Percentiles rank a stretch among this genome's conserved stretches.
phyloP scores from a whole-genome alignment of 2,797 vertebrate species.

The Eulemur mongoz region DNA sequence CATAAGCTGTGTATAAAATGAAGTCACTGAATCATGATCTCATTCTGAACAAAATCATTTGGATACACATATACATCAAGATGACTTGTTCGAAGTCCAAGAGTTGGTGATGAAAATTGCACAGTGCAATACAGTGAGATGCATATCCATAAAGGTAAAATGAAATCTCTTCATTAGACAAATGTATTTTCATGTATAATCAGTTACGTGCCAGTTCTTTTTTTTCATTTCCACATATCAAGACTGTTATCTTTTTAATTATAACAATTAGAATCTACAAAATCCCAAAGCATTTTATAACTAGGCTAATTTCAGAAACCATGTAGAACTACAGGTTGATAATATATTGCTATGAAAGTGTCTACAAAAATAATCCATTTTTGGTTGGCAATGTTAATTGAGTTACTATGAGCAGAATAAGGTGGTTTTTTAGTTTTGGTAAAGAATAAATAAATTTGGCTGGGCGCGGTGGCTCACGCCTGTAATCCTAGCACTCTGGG shows the following conservation, averaged over 20 bases:
- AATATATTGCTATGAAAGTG: not conserved
- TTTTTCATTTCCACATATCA: not conserved
- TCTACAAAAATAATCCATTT: not conserved
- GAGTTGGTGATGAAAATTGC: not conserved
- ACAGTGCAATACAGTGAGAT: not conserved
- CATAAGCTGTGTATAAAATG: slow-evolving; percentile 48
- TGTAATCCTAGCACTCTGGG: no score
- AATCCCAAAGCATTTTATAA: not conserved
- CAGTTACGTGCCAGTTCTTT: not conserved
- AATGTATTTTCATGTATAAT: not conserved
- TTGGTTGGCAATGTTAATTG: not conserved
- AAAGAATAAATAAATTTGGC: not conserved
- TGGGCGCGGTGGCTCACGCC: no score
- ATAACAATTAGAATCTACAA: not conserved
- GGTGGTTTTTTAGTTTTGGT: not conserved
- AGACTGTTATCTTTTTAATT: not conserved
- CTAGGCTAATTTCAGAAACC: not conserved
- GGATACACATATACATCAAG: not conserved
- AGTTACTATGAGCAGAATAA: not conserved
- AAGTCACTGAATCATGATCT: slow-evolving; percentile 38
- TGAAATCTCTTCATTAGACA: not conserved
- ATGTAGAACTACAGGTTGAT: not conserved
- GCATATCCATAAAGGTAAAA: not conserved
- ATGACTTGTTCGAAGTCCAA: slow-evolving; percentile 15
- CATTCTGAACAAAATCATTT: slow-evolving; percentile 4